Conservation (phyloP, 1,140 invertebrate genomes). For the Psilanteris sp. region DNA sequence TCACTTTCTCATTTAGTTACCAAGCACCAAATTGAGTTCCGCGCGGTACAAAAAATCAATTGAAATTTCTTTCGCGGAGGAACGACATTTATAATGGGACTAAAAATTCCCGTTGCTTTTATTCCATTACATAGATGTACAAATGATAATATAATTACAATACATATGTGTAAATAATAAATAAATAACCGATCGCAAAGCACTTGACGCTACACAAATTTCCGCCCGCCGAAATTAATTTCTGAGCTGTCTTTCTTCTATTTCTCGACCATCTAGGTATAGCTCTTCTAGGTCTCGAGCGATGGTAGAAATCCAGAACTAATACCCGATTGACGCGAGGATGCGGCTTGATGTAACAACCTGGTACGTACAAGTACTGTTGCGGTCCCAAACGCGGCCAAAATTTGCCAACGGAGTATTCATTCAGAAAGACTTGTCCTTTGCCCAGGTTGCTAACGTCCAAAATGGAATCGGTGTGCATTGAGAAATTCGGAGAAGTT, state of each 20-base stretch:
- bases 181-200: no score
- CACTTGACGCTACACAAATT: no score
- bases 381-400: slow-evolving; percentile 43
- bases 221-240: no score
- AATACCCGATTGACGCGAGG: slow-evolving; percentile 48
- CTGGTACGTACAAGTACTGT: slow-evolving; percentile 42
- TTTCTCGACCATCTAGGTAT: not conserved
- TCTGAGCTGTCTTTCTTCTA: not conserved
- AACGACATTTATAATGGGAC: no score
- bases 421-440: slow-evolving; percentile 51
- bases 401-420: slow-evolving; percentile 39
- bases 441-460: slow-evolving; percentile 44
- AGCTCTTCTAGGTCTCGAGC: slow-evolving; percentile 1
- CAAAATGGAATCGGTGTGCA: slow-evolving; percentile 36
- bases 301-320: slow-evolving; percentile 39
- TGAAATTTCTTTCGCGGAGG: slow-evolving; percentile 7
- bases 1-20: slow-evolving; percentile 78
- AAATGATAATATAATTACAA: no score
- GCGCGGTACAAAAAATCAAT: slow-evolving; percentile 24
- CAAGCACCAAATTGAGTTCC: slow-evolving; percentile 7
- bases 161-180: no score
- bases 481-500: slow-evolving; percentile 9
- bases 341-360: slow-evolving; percentile 52
- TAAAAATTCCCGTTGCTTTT: no score
- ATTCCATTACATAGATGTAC: no score